Evolutionary conservation across 2,888 invertebrate species (phyloP).

Genomic region (Oxystoma pomonae): DNA sequence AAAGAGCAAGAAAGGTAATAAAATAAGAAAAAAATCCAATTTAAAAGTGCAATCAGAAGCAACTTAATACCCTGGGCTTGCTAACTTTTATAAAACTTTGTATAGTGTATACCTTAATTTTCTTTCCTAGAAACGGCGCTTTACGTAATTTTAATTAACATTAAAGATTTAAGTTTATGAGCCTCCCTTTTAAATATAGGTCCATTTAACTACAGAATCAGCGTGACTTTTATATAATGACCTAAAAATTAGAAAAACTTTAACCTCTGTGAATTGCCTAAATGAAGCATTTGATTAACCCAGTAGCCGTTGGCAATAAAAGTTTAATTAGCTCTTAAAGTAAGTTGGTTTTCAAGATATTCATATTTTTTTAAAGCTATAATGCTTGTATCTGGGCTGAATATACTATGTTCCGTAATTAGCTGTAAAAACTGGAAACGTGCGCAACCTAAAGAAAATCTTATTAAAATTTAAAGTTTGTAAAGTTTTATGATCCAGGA

Average conservation of each 20-base stretch:
- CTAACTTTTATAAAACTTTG: neutral
- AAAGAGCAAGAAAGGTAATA: too few species aligned
- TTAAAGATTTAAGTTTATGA: neutral
- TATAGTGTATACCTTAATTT: neutral
- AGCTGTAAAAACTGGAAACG: neutral
- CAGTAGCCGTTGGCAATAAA: too few species aligned
- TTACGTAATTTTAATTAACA: neutral
- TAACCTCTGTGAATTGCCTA: too few species aligned
- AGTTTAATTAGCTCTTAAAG: too few species aligned
- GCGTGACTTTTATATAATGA: too few species aligned
- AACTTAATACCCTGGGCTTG: neutral
- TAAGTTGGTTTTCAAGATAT: too few species aligned
- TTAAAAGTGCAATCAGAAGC: neutral
- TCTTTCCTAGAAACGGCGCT: neutral
- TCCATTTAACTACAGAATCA: too few species aligned
- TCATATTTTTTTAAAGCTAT: too few species aligned
- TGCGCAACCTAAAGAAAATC: neutral
- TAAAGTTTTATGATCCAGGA: neutral
- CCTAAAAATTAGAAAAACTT: too few species aligned
- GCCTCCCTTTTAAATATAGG: neutral
- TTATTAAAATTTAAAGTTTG: neutral
- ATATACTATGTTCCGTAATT: neutral
- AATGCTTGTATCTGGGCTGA: neutral
- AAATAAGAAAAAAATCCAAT: neutral
- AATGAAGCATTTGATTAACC: too few species aligned